Evolutionary conservation across 2,797 vertebrate genomes (phyloP).

Genomic region (Phalanger gymnotis): DNA sequence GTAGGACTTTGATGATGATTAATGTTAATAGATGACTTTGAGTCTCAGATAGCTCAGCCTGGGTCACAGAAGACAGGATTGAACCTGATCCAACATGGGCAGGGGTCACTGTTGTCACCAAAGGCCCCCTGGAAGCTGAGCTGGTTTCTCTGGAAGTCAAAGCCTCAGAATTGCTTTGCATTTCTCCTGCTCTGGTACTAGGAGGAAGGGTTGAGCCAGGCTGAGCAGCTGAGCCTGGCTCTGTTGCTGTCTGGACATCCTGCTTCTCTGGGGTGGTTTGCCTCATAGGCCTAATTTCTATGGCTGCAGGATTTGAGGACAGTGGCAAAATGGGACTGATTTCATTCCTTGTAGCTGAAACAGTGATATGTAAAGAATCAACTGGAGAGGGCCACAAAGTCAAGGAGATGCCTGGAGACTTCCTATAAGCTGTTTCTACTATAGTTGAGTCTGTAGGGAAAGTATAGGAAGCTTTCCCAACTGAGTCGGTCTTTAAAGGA

Average conservation of each 20-base stretch:
- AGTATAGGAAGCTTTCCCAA: neutral
- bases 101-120: no score
- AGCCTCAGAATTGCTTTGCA: no score
- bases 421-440: neutral
- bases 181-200: no score
- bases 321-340: neutral
- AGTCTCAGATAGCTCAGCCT: neutral
- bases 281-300: neutral
- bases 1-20: neutral
- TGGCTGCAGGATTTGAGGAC: neutral
- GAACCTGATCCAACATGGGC: neutral
- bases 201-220: no score
- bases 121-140: no score
- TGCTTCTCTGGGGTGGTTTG: neutral
- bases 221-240: neutral
- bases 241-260: neutral
- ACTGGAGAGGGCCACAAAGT: neutral
- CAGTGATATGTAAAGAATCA: neutral
- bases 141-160: no score
- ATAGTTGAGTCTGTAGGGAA: no score
- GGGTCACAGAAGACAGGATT: neutral
- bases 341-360: neutral
- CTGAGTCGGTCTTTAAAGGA: neutral
- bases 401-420: neutral
- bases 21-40: neutral